Evolutionary conservation across 1,140 invertebrate genomes (phyloP), one percentile per base, ranked within the genome.

Genomic region (Apis dorsata): DNA sequence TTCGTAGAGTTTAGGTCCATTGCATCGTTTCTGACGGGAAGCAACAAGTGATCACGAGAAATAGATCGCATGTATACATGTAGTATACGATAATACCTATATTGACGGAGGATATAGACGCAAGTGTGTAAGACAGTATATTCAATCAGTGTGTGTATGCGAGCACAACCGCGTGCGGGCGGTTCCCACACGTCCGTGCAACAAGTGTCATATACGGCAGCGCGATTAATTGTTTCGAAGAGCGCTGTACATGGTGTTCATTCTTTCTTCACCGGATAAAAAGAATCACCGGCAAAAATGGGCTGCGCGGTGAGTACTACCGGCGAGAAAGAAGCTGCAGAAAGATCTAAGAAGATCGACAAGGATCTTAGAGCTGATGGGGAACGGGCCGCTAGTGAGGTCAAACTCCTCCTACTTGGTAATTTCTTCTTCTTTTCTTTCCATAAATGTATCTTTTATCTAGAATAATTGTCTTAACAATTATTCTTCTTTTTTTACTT

Each of bases 291-390:
- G 82, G 84, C 70, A 60, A 95, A 95, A 91, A 97, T 97, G 97
- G 97, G 97, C 92, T 97, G 97, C 95, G 96, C 96, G 82, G 95
- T 97, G 85, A 97, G 97, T 95, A 96, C 96, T 93, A 95, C 95
- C 91, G 96, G 96, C 90, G 97, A 98, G 93, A 97, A 97, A 93
- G 97, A 97, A 94, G 97, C 97, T 66, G 95, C 95, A 72, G 97
- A 97, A 91, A 95, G 97, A 90, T 98, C 97, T 49, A 98, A 98
- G 94, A 97, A 97, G 94, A 98, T 98, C 92, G 98, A 98, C 94
- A 96, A 97, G 93, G 96, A 97, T 92, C 94, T 98, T 51, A 92
- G 97, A 89, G 96, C 96, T 71, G 97, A 98, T 96, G 97, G 97
- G 85, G 97, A 98, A 94, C 95, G 96, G 85, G 96, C 97, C 82